Evolutionary conservation across 2,888 invertebrate species (phyloP), one percentile per base, ranked within the genome.

Genomic region (Hirudinaria manillensis): DNA sequence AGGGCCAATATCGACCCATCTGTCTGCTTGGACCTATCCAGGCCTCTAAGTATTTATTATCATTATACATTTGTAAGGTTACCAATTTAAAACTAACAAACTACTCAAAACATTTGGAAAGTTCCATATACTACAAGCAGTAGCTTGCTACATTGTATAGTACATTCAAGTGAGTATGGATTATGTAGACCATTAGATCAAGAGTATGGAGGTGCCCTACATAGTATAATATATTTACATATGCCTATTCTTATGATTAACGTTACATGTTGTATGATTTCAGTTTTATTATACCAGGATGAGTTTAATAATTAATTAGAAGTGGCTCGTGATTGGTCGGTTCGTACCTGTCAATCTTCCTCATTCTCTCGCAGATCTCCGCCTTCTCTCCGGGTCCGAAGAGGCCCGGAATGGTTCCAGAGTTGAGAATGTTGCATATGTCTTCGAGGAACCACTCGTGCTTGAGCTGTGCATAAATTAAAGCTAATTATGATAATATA

Each of bases 291-390:
- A 45, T 16, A 45, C 16, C 4, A 45, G 45, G 13, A 1, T 45
- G 16, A 45, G n/a, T n/a, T 6, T 45, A 45, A 45, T 45, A 16
- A 45, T 45, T 45, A 45, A 6, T 45, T 45, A 45, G 1, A 16
- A 10, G 45, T 16, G 10, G 16, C 10, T 16, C 16, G 16, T 10
- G 45, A 45, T 45, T 45, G 45, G 3, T 1, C 45, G 45, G 45
- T n/a, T 0, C 56, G 21, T 29, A 94, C 78, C 93, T 89, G 84
- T 96, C 97, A 75, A 95, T 89, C 53, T 87, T 88, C 82, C 93
- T 88, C 94, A 96, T 95, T 86, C 93, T 95, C 82, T 96, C 95
- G 84, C 92, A 93, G 45, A 96, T 88, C 82, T 96, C 95, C 2
- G 90, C 89, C 83, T 92, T 93, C 83, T 96, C 95, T 80, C 95